Evolutionary conservation across 2,888 invertebrate species (phyloP).

Genomic region (Diogma glabrata): DNA sequence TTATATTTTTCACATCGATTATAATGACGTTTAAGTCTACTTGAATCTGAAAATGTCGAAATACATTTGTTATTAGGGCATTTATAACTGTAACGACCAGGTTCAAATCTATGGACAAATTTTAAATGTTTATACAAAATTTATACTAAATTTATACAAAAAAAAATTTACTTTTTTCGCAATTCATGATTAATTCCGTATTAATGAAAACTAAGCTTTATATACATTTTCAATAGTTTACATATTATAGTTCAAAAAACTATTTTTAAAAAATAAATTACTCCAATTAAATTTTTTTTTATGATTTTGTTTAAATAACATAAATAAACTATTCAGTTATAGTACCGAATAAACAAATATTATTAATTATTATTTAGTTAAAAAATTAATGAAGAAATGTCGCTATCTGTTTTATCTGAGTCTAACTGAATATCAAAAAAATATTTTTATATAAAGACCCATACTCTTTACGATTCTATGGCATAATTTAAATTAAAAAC

Average conservation of each 20-base stretch:
- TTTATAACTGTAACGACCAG: not conserved
- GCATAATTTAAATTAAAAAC: no score
- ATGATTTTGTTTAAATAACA: no score
- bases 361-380: no score
- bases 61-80: not conserved
- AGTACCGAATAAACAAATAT: no score
- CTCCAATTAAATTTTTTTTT: not conserved
- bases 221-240: not conserved
- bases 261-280: not conserved
- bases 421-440: not conserved
- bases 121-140: not conserved
- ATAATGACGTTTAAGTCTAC: not conserved
- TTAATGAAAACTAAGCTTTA: not conserved
- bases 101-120: not conserved
- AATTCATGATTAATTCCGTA: not conserved
- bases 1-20: not conserved
- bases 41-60: not conserved
- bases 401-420: not conserved
- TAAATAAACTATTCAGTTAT: no score
- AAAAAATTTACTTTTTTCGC: not conserved
- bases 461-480: not conserved
- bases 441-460: not conserved
- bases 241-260: not conserved
- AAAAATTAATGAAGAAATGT: no score
- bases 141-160: not conserved